A percentile compares a stretch with the other conserved stretches of the same genome.
Conservation (phyloP, 1,140 invertebrate species). For the Tyrophagus putrescentiae region DNA sequence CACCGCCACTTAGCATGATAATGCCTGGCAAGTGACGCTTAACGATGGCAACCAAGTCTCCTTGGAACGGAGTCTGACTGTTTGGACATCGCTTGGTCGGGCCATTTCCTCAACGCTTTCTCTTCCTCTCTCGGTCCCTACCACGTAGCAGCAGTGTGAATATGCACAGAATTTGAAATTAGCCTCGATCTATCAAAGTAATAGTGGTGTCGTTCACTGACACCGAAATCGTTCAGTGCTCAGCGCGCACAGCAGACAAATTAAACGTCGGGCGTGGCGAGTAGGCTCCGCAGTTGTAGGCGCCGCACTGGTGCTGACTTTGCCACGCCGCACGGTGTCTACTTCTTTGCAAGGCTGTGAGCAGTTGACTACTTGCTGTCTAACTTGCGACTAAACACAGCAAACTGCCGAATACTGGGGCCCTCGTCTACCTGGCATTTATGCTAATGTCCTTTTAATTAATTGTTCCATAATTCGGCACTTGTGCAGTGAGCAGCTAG, state of each 20-base stretch:
- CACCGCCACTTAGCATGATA: slow-evolving; percentile 11
- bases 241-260: too few relatives aligned
- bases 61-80: neutral
- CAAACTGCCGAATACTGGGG: neutral
- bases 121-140: neutral
- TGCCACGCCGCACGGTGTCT: too few relatives aligned
- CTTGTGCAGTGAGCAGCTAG: neutral
- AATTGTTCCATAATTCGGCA: slow-evolving; percentile 12
- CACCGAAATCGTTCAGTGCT: neutral
- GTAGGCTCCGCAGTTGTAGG: neutral
- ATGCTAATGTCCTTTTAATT: slow-evolving; percentile 9
- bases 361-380: too few relatives aligned
- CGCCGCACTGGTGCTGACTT: too few relatives aligned
- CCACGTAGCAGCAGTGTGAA: neutral
- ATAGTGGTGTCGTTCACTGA: neutral
- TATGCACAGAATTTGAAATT: slow-evolving; percentile 11
- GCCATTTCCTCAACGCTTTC: too few relatives aligned
- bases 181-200: slow-evolving; percentile 7
- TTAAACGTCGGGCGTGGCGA: slow-evolving; percentile 13
- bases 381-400: too few relatives aligned
- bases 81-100: too few relatives aligned
- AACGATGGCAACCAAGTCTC: slow-evolving; percentile 6
- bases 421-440: neutral
- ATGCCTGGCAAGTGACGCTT: neutral
- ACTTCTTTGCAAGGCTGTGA: too few relatives aligned